Evolutionary conservation across 1,140 invertebrate species (phyloP).

Genomic region (Polypedilum vanderplanki): DNA sequence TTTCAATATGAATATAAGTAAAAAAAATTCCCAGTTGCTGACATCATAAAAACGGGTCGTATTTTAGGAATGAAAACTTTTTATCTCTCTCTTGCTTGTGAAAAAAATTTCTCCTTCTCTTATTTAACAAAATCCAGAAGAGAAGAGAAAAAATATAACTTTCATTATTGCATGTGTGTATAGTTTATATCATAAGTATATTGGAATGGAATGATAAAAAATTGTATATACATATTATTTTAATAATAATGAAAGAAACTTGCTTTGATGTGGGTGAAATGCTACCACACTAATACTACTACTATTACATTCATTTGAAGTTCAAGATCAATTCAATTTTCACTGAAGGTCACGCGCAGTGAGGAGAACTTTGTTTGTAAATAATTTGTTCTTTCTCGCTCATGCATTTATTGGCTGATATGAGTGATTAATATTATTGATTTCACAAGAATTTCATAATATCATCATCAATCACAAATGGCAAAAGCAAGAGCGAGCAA

Average conservation of each 20-base stretch:
- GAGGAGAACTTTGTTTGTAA: neutral
- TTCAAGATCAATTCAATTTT: slow-evolving; percentile 19
- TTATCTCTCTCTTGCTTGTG: too few relatives aligned
- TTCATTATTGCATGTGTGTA: neutral
- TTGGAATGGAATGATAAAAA: neutral
- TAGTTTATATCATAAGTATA: neutral
- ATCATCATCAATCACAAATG: neutral
- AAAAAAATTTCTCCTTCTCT: too few relatives aligned
- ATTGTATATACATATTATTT: neutral
- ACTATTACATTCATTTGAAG: neutral
- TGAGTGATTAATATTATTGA: neutral
- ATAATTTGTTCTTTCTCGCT: neutral
- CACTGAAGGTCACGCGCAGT: slow-evolving; percentile 9
- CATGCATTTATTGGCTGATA: neutral
- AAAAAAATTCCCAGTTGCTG: neutral
- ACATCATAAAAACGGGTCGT: neutral
- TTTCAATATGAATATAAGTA: neutral
- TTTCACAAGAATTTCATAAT: neutral
- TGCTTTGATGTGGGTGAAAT: slow-evolving; percentile 12
- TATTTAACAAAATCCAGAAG: neutral
- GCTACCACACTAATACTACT: neutral
- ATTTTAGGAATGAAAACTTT: neutral
- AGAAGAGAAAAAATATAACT: neutral
- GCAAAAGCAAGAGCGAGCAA: too few relatives aligned
- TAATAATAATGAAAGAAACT: neutral